Evolutionary conservation across 2,888 invertebrate species (phyloP).

Genomic region (Eupeodes luniger): DNA sequence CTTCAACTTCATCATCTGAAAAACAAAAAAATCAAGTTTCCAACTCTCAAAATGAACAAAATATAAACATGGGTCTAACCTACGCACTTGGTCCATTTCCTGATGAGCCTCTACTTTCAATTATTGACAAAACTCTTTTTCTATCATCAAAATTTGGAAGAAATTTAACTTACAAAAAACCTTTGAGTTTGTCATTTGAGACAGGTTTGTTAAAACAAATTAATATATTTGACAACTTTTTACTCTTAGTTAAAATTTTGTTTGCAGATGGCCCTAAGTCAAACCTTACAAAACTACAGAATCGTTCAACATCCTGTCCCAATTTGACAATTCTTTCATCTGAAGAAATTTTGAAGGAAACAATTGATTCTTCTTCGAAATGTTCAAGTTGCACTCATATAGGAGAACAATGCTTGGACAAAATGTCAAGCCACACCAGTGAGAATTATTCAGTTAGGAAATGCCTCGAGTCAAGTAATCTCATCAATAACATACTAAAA

Average conservation of each 20-base stretch:
- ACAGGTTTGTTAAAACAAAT: constrained; percentile 2
- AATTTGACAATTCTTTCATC: not conserved
- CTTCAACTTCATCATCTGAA: not conserved
- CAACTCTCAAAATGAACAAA: constrained; percentile 1
- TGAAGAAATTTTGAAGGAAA: not conserved
- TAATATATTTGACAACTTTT: not conserved
- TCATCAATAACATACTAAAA: too few species aligned
- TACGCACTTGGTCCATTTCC: constrained; percentile 80
- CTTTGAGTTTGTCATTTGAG: not conserved
- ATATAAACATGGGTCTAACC: constrained; percentile 19
- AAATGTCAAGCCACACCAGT: too few species aligned
- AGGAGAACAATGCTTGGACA: too few species aligned
- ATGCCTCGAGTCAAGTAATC: too few species aligned
- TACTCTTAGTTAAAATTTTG: not conserved
- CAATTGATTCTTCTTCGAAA: not conserved
- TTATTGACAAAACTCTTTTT: constrained; percentile 79
- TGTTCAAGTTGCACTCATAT: not conserved
- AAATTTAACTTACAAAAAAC: not conserved
- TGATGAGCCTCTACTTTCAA: constrained; percentile 79
- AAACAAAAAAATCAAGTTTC: not conserved
- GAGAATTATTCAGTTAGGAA: too few species aligned
- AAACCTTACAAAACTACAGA: not conserved
- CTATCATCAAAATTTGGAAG: constrained; percentile 21
- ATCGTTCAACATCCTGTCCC: not conserved
- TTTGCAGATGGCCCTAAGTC: not conserved